phyloP scores from a whole-genome alignment of 1,140 invertebrate species.

The Diplogasteroides magnus region DNA sequence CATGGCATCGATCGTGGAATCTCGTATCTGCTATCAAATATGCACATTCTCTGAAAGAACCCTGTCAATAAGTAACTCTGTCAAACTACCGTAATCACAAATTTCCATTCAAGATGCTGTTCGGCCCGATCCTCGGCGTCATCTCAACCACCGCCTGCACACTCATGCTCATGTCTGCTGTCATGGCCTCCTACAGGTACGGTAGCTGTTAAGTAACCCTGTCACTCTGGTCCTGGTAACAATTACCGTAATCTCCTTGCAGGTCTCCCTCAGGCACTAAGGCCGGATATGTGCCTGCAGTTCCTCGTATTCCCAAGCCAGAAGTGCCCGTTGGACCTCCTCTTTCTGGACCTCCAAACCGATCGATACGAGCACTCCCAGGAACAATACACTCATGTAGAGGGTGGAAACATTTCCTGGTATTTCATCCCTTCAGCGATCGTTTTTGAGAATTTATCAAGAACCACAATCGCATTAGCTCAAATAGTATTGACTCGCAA shows the following conservation, averaged over 20 bases:
- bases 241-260: neutral
- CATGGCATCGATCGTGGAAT: slow-evolving; percentile 12
- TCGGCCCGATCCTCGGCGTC: slow-evolving; percentile 21
- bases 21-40: slow-evolving; percentile 14
- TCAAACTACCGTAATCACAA: too few relatives aligned
- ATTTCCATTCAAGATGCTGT: neutral
- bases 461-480: too few relatives aligned
- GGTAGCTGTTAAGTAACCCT: neutral
- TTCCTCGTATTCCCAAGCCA: slow-evolving; percentile 21
- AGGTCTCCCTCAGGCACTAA: slow-evolving; percentile 18
- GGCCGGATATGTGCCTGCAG: slow-evolving; percentile 30
- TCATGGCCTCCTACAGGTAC: slow-evolving; percentile 8
- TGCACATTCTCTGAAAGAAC: too few relatives aligned
- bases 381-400: too few relatives aligned
- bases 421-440: too few relatives aligned
- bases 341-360: too few relatives aligned
- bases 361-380: slow-evolving; percentile 14
- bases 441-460: too few relatives aligned
- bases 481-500: too few relatives aligned
- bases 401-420: too few relatives aligned
- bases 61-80: too few relatives aligned
- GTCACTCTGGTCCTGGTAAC: neutral
- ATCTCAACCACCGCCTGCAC: slow-evolving; percentile 14
- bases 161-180: slow-evolving; percentile 12
- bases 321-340: slow-evolving; percentile 18